Percentiles rank a stretch among this genome's conserved stretches.
These are phyloP conservation scores for Leptobrachium leishanense DNA, from an alignment of 2,113 vertebrate genomes.

Conservation along the genomic window DNA sequence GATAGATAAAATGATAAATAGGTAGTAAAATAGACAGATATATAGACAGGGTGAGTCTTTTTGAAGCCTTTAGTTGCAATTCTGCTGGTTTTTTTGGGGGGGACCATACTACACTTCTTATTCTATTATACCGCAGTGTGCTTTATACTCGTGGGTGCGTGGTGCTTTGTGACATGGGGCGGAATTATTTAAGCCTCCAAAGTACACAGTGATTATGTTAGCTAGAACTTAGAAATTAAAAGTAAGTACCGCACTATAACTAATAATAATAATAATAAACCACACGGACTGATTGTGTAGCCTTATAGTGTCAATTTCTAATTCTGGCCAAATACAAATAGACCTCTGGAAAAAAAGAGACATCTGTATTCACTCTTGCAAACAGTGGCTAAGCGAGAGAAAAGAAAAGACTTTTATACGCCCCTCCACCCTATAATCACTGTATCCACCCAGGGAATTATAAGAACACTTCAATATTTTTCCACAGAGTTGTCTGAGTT, in stretches of 20 bases:
- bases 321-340: slow-evolving; percentile 15
- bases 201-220: background rate
- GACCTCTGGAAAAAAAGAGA: slow-evolving; percentile 8
- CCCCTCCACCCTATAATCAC: slow-evolving; percentile 31
- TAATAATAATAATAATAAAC: slow-evolving; percentile 12
- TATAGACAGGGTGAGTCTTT: too few species aligned
- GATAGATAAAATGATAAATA: too few species aligned
- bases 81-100: too few species aligned
- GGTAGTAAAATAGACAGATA: too few species aligned
- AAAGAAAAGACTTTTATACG: slow-evolving; percentile 11
- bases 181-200: too few species aligned
- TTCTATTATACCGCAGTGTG: too few species aligned
- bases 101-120: too few species aligned
- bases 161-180: too few species aligned
- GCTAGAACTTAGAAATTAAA: slow-evolving; percentile 8
- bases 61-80: too few species aligned
- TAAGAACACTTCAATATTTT: slow-evolving; percentile 19
- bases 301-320: slow-evolving; percentile 15
- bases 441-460: slow-evolving; percentile 19
- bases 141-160: too few species aligned
- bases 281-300: slow-evolving; percentile 6
- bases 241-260: slow-evolving; percentile 1
- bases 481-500: slow-evolving; percentile 18
- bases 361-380: slow-evolving; percentile 28
- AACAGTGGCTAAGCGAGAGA: slow-evolving; percentile 19